Conservation (phyloP, 1,140 invertebrate genomes). For the Leptinotarsa undecemlineata region DNA sequence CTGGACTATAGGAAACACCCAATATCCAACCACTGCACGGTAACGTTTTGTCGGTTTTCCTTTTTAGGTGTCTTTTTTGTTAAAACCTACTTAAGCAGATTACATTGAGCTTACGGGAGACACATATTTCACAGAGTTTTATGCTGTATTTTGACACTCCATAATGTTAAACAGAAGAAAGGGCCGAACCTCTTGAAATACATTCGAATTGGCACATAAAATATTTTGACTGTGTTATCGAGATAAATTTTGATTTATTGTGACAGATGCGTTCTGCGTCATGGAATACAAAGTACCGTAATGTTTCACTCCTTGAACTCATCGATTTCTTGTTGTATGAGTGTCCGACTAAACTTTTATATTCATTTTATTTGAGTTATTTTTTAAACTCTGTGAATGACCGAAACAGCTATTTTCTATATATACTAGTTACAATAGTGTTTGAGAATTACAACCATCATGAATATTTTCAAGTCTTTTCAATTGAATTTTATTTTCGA, state of each 20-base stretch:
- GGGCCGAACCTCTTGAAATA: constrained; percentile 16
- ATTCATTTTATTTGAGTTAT: no score
- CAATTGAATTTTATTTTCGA: no score
- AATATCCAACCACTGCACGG: not conserved
- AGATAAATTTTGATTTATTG: constrained; percentile 13
- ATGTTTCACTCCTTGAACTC: no score
- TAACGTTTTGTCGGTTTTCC: constrained; percentile 5
- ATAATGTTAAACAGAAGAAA: constrained; percentile 28
- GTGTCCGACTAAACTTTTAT: no score
- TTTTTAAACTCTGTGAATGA: no score
- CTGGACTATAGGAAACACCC: not conserved
- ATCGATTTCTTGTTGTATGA: no score
- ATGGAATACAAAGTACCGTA: no score
- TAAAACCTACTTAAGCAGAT: constrained; percentile 14
- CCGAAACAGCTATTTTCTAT: no score
- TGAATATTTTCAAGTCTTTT: no score
- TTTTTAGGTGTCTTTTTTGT: constrained; percentile 9
- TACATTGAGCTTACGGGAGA: constrained; percentile 13
- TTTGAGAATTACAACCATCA: no score
- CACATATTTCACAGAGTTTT: constrained; percentile 9
- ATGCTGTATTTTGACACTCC: constrained; percentile 24
- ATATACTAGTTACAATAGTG: no score
- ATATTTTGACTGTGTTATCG: constrained; percentile 25
- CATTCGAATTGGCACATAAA: constrained; percentile 24
- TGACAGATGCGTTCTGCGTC: not conserved